Base-by-base conservation (phyloP, 1,140 invertebrate species). In the Zaprionus inermis region DNA sequence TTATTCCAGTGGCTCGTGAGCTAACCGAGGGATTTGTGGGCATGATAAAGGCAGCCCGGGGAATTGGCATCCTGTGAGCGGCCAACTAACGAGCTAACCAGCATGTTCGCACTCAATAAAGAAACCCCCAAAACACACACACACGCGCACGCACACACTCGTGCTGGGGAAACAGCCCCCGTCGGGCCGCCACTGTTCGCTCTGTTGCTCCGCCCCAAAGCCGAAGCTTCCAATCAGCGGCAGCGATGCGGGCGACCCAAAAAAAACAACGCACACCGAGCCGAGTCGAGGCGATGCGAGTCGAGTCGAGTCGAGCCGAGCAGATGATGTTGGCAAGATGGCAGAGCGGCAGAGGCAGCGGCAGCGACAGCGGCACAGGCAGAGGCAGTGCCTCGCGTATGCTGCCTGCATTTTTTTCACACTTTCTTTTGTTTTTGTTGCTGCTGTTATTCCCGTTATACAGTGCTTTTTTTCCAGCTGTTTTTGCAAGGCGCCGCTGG, bases 1-100 rank as follows among this genome's bases (percentile, higher is more conserved):
- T 98, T 65, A 92, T 95, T 34, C 95, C 95, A 1, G 96, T 96
- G 36, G 95, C 93, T 30, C 92, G 94, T 73, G 97, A 97, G 93
- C 95, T 96, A 5, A 82, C 95, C 38, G 95, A 95, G 68, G 95
- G 94, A 6, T 78, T 96, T 4, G 55, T 95, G 1, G 94, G 94
- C 9, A 92, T 96, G 64, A 93, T 96, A 51, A 78, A 93, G 24
- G 94, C 95, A 74, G 94, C 93, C 0, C 91, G 91, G 24, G 77
- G 79, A 76, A 38, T 91, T 14, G 71, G 78, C 69, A 60, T 91
- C 2, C 38, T 91, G 7, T 85, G 82, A 72, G 30, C 6, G n/a
- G 16, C n/a, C n/a, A 22, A 5, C 44, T 49, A 22, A 49, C 44
- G 44, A 49, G 44, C 44, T 49, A 49, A 18, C 44, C 44, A 49